Evolutionary conservation across 1,140 invertebrate species (phyloP), one percentile per base, ranked within the genome.

Genomic region (Trypoxylus dichotomus): DNA sequence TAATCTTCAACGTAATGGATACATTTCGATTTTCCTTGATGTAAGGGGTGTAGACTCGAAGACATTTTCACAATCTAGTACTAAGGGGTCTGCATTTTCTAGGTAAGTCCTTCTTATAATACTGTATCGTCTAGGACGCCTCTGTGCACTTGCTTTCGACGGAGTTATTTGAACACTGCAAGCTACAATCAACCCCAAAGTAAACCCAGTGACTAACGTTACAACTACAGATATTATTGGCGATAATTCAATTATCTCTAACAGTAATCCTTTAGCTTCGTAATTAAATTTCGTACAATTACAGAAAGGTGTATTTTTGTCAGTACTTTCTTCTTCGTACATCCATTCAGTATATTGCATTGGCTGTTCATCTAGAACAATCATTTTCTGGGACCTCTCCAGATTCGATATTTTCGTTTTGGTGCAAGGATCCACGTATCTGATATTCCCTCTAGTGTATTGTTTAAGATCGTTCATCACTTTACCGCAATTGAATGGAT

Each of bases 31-130:
- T 13, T n/a, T 2, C 27, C 60, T 68, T 3, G 10, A n/a, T 19
- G 60, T 11, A 11, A 68, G 2, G 13, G 60, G 60, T 25, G 60
- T 25, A 15, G 60, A 68, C 19, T 68, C 60, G 21, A 68, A 68
- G 3, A 68, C 27, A 68, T 68, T 68, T 24, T 68, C 60, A 68
- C 60, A 68, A 68, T 68, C 2, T 68, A 68, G 13, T 8, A 68
- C 60, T 68, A 68, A 68, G 6, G 60, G 60, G 13, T 68, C 27
- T 2, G 2, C 7, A 24, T 68, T 29, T 68, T 24, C 21, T 2
- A 25, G 13, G 21, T 68, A 47, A 11, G 43, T 68, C 27, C 60
- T 68, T 68, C 60, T 68, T 15, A 68, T 68, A 13, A 68, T 68
- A 19, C 60, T 68, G 19, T 68, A 68, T 1, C 60, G 60, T 68